phyloP scores from a whole-genome alignment of 2,888 invertebrate genomes.

The Drosophila tanythrix region DNA sequence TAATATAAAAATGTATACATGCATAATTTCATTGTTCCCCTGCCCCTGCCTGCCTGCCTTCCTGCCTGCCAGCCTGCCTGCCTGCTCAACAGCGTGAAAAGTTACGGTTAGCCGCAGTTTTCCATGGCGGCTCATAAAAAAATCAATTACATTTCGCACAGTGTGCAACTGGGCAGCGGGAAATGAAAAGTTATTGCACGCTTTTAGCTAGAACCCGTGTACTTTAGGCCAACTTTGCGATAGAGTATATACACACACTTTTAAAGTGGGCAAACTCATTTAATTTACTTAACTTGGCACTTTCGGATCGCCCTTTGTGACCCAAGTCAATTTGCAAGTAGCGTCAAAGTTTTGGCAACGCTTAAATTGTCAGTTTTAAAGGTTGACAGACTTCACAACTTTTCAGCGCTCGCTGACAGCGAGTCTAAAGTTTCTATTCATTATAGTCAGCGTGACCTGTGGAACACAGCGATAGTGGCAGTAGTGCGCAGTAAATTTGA shows the following conservation, averaged over 20 bases:
- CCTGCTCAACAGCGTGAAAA: conserved; percentile 8
- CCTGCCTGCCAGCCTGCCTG: background rate
- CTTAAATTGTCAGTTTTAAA: conserved; percentile 64
- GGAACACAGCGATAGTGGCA: conserved; percentile 2
- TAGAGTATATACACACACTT: conserved; percentile 15
- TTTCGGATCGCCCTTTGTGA: conserved; percentile 54
- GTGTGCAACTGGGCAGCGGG: conserved; percentile 47
- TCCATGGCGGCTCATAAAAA: conserved; percentile 44
- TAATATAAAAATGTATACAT: conserved; percentile 21
- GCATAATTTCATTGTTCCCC: conserved; percentile 5
- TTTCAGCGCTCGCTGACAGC: background rate
- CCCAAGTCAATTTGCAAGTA: conserved; percentile 60
- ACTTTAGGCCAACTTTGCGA: conserved; percentile 38
- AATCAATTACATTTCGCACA: conserved; percentile 60
- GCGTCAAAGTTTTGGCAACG: conserved; percentile 33
- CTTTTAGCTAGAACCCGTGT: conserved; percentile 61
- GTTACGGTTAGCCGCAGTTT: conserved; percentile 15
- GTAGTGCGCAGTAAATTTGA: conserved; percentile 25
- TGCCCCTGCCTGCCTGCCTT: no score
- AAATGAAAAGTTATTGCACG: conserved; percentile 78
- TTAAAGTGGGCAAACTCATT: conserved; percentile 51
- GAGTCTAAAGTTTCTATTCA: conserved; percentile 62
- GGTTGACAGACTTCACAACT: conserved; percentile 30
- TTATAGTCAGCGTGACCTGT: conserved; percentile 44
- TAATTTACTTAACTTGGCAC: conserved; percentile 61